A percentile compares a stretch with the other conserved stretches of the same genome.
phyloP scores from a whole-genome alignment of 1,140 invertebrate species.

The Macrosteles quadrilineatus region DNA sequence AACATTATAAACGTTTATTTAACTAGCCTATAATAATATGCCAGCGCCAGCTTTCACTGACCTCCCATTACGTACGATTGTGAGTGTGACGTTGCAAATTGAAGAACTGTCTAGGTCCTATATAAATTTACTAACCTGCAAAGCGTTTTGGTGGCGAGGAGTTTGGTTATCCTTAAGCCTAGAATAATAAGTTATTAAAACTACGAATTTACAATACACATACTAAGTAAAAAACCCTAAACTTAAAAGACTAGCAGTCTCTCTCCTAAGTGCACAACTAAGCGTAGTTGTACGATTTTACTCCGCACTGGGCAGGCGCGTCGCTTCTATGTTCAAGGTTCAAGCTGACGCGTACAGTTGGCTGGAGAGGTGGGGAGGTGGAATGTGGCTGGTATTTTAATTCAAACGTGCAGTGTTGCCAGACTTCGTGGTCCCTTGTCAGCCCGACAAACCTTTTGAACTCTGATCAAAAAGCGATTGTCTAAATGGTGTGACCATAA shows the following conservation, averaged over 20 bases:
- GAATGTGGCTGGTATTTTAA: conserved; percentile 30
- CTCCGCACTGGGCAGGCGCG: not conserved
- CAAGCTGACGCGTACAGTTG: not conserved
- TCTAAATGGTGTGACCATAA: too few species aligned
- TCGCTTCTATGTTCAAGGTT: not conserved
- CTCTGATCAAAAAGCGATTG: too few species aligned
- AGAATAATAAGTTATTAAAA: not conserved
- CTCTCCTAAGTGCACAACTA: too few species aligned
- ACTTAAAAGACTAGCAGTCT: too few species aligned
- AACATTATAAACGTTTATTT: too few species aligned
- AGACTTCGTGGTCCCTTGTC: conserved; percentile 16
- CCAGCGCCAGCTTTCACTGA: too few species aligned
- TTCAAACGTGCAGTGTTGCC: conserved; percentile 31
- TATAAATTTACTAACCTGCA: not conserved
- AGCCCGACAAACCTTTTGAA: not conserved
- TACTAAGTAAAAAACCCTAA: too few species aligned
- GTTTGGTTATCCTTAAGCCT: too few species aligned
- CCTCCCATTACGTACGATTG: not conserved
- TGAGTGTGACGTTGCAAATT: not conserved
- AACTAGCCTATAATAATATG: too few species aligned
- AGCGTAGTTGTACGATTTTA: too few species aligned
- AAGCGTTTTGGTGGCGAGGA: too few species aligned
- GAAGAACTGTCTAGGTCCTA: not conserved
- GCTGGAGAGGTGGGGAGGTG: not conserved
- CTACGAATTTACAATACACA: too few species aligned